Evolutionary conservation across 2,888 invertebrate species (phyloP), one percentile per base, ranked within the genome.

Genomic region (Tyria jacobaeae): DNA sequence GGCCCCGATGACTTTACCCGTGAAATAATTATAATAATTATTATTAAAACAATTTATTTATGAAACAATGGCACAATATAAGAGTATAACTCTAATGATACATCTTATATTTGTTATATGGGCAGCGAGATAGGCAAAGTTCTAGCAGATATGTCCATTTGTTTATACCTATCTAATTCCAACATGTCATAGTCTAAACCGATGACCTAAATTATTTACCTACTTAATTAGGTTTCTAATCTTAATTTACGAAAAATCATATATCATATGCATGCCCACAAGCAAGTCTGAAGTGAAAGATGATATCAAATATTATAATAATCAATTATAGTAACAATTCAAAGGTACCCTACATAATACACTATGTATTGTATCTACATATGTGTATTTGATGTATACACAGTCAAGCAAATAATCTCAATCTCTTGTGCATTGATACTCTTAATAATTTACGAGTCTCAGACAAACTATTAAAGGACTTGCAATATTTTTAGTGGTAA

Each of bases 401-500:
- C 21, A 37, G 39, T 17, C 14, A 15, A 44, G n/a, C 27, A 68
- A 63, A 71, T 62, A 64, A 68, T 64, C 48, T 66, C 56, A 70
- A 70, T 68, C 24, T 47, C 37, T 57, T 39, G 50, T 73, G 68
- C 62, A 73, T 73, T 63, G 58, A 60, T 69, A 49, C 50, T 49
- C 65, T 75, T 76, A 75, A 73, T 76, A 73, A 73, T 75, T 71
- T 64, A 76, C 73, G 69, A 76, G 71, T 50, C 59, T 49, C 54
- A 60, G 17, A 57, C 14, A 49, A 64, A 47, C 52, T 47, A 44
- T 27, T 50, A 24, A 48, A 39, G 35, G 52, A 63, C 60, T 60
- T 50, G 41, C 47, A 58, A 58, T 21, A 49, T 49, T 60, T 60
- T 65, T 68, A 68, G 57, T 17, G 53, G 50, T 54, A 61, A 21